A percentile compares a stretch with the other conserved stretches of the same genome.
Conservation (phyloP, 2,797 vertebrate species). For the Mionectes olivaceus region DNA sequence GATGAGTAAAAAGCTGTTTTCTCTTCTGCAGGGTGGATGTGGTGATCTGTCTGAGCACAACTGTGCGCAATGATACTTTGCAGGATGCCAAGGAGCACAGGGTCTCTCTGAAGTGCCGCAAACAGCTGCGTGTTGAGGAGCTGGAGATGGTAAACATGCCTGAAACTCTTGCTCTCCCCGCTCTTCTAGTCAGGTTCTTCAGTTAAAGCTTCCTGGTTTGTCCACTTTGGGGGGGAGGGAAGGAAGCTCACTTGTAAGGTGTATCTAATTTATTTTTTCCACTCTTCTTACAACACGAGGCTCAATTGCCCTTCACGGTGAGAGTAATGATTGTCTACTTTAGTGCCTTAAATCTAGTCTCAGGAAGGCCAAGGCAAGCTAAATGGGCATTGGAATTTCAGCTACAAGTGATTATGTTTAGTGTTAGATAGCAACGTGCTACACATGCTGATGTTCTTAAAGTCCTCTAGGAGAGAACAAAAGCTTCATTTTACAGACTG, state of each 20-base stretch:
- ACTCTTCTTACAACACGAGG: background rate
- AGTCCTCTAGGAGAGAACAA: background rate
- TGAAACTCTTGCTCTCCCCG: background rate
- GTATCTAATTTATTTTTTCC: background rate
- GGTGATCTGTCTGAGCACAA: conserved; percentile 96
- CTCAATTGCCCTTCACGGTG: background rate
- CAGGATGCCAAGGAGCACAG: conserved; percentile 94
- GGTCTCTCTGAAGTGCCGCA: conserved; percentile 95
- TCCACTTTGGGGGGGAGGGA: background rate
- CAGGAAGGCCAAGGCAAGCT: background rate
- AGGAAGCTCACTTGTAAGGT: background rate
- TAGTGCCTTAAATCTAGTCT: background rate
- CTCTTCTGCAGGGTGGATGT: conserved; percentile 92
- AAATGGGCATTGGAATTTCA: conserved; percentile 14
- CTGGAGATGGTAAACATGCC: conserved; percentile 90
- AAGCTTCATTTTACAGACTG: conserved; percentile 14
- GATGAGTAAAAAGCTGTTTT: background rate
- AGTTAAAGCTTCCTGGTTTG: background rate
- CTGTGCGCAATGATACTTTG: conserved; percentile 94
- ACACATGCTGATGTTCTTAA: background rate
- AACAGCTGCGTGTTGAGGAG: conserved; percentile 95
- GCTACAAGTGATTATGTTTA: conserved; percentile 3
- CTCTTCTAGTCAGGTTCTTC: background rate
- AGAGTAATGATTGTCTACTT: background rate
- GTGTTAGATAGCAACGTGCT: background rate